Evolutionary conservation across 2,888 invertebrate species (phyloP).

Genomic region (Amiota minor): DNA sequence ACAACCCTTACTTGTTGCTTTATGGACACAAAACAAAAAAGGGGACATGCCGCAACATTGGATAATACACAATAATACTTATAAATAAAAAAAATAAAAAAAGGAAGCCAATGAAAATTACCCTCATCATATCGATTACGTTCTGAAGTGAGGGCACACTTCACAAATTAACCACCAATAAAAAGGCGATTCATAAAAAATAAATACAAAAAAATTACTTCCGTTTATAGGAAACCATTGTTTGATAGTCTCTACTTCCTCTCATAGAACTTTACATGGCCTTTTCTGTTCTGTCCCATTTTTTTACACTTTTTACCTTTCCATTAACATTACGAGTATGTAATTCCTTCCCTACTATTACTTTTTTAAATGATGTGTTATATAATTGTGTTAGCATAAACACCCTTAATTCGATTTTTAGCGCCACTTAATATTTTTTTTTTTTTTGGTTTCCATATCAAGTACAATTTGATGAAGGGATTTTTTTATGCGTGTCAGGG

Average conservation of each 20-base stretch:
- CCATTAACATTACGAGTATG: no score
- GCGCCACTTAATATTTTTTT: constrained; percentile 61
- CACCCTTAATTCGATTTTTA: constrained; percentile 66
- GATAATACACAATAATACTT: no score
- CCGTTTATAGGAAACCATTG: constrained; percentile 54
- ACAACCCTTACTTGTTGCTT: constrained; percentile 45
- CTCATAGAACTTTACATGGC: background rate
- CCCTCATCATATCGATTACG: constrained; percentile 59
- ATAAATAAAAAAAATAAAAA: background rate
- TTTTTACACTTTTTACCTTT: constrained; percentile 43
- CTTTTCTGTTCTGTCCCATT: constrained; percentile 10
- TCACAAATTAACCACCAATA: constrained; percentile 68
- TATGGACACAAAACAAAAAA: constrained; percentile 26
- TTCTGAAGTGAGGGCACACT: constrained; percentile 45
- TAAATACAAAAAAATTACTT: constrained; percentile 49
- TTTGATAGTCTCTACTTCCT: constrained; percentile 26
- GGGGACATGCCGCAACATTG: no score
- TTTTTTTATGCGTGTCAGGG: constrained; percentile 47
- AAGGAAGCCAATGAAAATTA: constrained; percentile 37
- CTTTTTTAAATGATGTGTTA: constrained; percentile 58
- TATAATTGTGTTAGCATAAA: constrained; percentile 58
- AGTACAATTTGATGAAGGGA: constrained; percentile 30
- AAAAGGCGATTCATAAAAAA: constrained; percentile 65
- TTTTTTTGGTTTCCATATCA: constrained; percentile 45
- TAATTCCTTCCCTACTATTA: no score